Evolutionary conservation across 1,140 invertebrate species (phyloP).

Genomic region (Polypedilum pembai): DNA sequence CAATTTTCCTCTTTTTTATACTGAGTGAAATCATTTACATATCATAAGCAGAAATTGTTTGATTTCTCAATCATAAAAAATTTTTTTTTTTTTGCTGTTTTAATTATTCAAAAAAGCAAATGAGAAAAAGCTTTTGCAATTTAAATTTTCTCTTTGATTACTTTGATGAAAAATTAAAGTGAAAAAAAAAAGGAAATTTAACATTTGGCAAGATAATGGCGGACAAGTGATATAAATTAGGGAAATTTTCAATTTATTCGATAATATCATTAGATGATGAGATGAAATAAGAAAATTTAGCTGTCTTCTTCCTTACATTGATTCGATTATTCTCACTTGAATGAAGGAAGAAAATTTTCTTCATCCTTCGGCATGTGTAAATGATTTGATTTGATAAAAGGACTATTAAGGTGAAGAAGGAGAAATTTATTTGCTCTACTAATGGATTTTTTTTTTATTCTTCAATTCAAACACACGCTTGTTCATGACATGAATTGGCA

Average conservation of each 20-base stretch:
- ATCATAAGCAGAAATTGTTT: slow-evolving; percentile 6
- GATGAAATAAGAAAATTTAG: background rate
- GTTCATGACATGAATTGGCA: slow-evolving; percentile 25
- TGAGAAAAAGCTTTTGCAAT: background rate
- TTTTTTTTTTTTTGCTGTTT: background rate
- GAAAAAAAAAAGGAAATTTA: background rate
- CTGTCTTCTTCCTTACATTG: background rate
- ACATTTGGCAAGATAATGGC: background rate
- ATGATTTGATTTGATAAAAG: slow-evolving; percentile 14
- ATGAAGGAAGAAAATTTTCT: background rate
- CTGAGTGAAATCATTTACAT: background rate
- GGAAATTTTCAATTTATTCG: background rate
- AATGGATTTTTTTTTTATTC: background rate
- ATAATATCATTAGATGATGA: background rate
- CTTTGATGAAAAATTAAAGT: background rate
- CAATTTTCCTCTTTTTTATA: slow-evolving; percentile 4
- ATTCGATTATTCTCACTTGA: background rate
- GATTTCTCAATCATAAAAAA: slow-evolving; percentile 17
- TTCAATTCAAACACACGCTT: background rate
- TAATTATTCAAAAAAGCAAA: background rate
- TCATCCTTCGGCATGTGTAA: slow-evolving; percentile 8
- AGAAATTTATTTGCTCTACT: slow-evolving; percentile 21
- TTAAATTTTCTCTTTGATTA: background rate
- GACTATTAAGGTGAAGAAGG: background rate
- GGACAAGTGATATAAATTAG: background rate